Conservation (phyloP, 2,888 invertebrate species). For the Tricholauxania praeusta region DNA sequence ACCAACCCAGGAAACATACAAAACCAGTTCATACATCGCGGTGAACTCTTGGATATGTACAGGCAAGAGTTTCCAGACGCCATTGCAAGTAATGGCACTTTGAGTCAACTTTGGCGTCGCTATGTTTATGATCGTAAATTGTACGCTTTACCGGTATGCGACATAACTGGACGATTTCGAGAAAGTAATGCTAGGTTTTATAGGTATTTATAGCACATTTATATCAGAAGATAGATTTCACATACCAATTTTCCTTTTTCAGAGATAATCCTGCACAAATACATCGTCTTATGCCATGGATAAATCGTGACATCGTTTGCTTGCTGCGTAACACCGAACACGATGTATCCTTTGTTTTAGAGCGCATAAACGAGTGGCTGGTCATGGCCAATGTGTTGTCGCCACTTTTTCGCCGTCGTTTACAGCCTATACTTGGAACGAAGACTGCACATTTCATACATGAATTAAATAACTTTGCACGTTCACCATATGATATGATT, state of each 20-base stretch:
- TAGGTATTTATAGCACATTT: conserved; percentile 69
- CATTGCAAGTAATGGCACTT: conserved; percentile 49
- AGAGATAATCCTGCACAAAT: conserved; percentile 84
- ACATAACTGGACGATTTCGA: conserved; percentile 78
- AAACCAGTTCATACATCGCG: conserved; percentile 51
- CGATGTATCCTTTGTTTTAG: conserved; percentile 76
- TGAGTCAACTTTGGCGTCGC: conserved; percentile 70
- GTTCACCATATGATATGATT: conserved; percentile 87
- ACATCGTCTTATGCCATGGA: conserved; percentile 88
- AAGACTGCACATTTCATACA: conserved; percentile 90
- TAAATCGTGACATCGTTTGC: conserved; percentile 86
- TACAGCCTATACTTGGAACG: conserved; percentile 77
- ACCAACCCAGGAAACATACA: conserved; percentile 39
- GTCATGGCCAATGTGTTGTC: conserved; percentile 73
- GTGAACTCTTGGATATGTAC: conserved; percentile 61
- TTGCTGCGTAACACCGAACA: conserved; percentile 72
- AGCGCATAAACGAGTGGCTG: conserved; percentile 78
- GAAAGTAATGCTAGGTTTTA: conserved; percentile 82
- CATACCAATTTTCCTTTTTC: conserved; percentile 51
- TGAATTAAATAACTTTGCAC: conserved; percentile 87
- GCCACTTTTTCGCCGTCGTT: conserved; percentile 76
- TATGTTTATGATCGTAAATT: conserved; percentile 82
- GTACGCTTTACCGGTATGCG: conserved; percentile 79
- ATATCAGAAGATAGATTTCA: not conserved
- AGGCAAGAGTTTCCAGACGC: conserved; percentile 57